Evolutionary conservation across 2,113 vertebrate species (phyloP), one percentile per base, ranked within the genome.

Genomic region (Pollimyrus isidori): DNA sequence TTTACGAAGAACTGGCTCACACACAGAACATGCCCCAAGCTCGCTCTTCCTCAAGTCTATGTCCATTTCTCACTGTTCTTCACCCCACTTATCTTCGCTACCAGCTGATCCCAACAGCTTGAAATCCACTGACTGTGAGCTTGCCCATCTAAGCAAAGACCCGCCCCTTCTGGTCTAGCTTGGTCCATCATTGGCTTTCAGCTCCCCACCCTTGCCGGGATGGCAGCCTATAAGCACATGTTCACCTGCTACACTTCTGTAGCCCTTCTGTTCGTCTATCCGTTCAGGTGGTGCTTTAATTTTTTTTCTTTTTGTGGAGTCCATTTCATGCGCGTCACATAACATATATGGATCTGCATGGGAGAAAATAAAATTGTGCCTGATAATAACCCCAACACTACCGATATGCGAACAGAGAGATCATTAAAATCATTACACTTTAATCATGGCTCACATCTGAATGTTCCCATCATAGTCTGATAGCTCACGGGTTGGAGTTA

Each of bases 401-500:
- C 53, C 30, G 46, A 82, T 23, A 87, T 49, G 23, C 3, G 17
- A 62, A 35, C 46, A 52, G 35, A 83, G 49, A 21, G n/a, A 83
- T 26, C 62, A 39, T 89, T 58, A 39, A 89, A 58, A 84, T 42
- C 50, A 83, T 39, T 45, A 45, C 76, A 46, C 23, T 19, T 76
- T 50, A 88, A 88, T 73, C n/a, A 82, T 52, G 42, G n/a, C 10
- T 84, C 76, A 15, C 88, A 89, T 46, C 23, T 84, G 76, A 84
- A 85, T 17, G 7, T 89, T 85, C 19, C 30, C 35, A 89, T 82
- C 35, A 92, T 93, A 92, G 94, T 92, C 91, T 93, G 93, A 93
- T 91, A 94, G 90, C 92, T 94, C 93, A 93, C 93, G 91, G 91
- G 91, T 93, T 94, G 93, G 93, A 94, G 93, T 94, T 93, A 94